Conservation (phyloP, 2,888 invertebrate genomes). For the Allacma fusca region DNA sequence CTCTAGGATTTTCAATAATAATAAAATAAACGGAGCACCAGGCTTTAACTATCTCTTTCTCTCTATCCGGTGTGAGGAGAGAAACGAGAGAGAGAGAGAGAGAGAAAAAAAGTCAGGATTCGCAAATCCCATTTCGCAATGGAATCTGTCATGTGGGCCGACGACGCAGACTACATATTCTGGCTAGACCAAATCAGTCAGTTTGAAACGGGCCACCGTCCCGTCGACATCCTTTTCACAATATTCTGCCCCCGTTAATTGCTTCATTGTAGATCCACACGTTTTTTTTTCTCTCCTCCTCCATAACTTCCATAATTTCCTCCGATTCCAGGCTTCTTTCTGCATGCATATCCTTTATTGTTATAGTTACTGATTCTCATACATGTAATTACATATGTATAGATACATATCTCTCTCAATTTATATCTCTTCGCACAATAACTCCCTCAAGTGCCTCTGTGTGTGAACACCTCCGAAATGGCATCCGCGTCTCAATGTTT, state of each 20-base stretch:
- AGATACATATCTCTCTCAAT: too few species aligned
- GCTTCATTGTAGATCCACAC: too few species aligned
- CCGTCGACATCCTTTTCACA: conserved; percentile 21
- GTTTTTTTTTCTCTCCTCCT: not conserved
- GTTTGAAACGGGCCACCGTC: conserved; percentile 28
- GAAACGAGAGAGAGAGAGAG: not conserved
- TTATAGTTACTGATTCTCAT: too few species aligned
- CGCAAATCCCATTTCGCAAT: conserved; percentile 16
- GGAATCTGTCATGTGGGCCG: conserved; percentile 30
- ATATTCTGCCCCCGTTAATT: not conserved
- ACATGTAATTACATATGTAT: too few species aligned
- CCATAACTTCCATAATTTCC: not conserved
- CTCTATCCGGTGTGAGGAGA: not conserved
- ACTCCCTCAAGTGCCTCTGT: too few species aligned
- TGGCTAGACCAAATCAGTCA: conserved; percentile 24
- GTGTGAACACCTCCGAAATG: too few species aligned
- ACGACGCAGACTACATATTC: not conserved
- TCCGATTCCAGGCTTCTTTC: not conserved
- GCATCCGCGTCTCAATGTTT: too few species aligned
- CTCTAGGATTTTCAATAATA: conserved; percentile 11
- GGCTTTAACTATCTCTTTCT: not conserved
- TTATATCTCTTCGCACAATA: too few species aligned
- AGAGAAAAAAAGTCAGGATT: conserved; percentile 4
- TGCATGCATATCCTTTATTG: too few species aligned
- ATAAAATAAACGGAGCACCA: conserved; percentile 10